Evolutionary conservation across 2,113 vertebrate species (phyloP).

Genomic region (Corythoichthys haematopterus): DNA sequence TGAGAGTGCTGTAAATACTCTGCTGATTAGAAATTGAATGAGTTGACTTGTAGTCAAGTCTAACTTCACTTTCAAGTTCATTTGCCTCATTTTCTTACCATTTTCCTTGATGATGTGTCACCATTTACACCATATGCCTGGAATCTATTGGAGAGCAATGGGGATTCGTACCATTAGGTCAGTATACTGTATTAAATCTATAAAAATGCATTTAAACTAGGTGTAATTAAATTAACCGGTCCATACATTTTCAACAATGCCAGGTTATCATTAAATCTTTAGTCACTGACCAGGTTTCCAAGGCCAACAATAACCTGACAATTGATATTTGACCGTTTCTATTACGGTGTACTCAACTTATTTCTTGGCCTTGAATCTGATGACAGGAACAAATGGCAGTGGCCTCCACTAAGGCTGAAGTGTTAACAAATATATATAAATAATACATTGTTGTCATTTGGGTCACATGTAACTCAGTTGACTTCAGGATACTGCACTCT

Average conservation of each 20-base stretch:
- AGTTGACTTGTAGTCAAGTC: neutral
- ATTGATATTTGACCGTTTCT: too few species aligned
- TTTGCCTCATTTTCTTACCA: neutral
- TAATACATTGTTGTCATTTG: neutral
- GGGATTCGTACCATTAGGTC: too few species aligned
- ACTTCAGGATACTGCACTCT: neutral
- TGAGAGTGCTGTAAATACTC: neutral
- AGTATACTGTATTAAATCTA: neutral
- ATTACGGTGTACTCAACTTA: too few species aligned
- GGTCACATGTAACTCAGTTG: neutral
- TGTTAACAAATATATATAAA: too few species aligned
- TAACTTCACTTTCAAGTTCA: neutral
- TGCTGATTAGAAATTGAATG: neutral
- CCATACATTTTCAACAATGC: too few species aligned
- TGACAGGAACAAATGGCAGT: too few species aligned
- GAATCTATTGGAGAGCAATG: neutral
- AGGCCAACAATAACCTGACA: too few species aligned
- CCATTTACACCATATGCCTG: neutral
- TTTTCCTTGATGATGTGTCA: neutral
- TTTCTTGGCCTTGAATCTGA: neutral
- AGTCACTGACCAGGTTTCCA: too few species aligned
- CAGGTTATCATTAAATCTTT: neutral
- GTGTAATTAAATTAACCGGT: too few species aligned
- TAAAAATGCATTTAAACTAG: neutral
- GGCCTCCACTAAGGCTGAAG: too few species aligned